These are phyloP conservation scores for Lacanobia wlatinum DNA, from an alignment of 2,888 invertebrate genomes.

Conservation along the genomic window DNA sequence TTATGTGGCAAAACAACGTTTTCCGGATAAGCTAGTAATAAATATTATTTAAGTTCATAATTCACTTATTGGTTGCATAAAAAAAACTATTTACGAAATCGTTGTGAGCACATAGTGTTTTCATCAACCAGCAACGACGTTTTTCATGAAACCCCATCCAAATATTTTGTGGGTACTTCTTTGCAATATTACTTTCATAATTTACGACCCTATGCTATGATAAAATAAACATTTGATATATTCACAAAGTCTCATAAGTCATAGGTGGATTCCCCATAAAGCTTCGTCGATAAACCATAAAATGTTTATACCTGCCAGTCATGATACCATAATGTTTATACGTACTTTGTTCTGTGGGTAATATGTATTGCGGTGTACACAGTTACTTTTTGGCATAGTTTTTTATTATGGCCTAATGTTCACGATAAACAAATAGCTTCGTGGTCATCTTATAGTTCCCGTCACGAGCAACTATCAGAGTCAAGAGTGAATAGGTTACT, in stretches of 20 bases:
- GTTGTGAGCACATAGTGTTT: neutral
- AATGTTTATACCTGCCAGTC: conserved; percentile 71
- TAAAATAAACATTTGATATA: conserved; percentile 60
- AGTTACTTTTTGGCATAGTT: conserved; percentile 57
- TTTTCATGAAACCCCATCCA: neutral
- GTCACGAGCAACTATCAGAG: no score
- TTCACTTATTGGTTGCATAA: neutral
- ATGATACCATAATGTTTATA: conserved; percentile 59
- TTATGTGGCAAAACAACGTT: no score
- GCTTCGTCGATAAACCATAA: conserved; percentile 74
- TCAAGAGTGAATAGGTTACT: no score
- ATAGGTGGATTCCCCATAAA: conserved; percentile 56
- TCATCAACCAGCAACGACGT: neutral
- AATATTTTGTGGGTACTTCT: neutral
- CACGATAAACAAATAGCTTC: neutral
- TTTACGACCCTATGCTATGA: conserved; percentile 61
- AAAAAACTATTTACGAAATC: neutral
- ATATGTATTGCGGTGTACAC: conserved; percentile 50
- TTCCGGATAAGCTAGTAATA: no score
- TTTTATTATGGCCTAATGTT: conserved; percentile 5
- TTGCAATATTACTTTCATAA: conserved; percentile 35
- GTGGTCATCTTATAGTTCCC: neutral
- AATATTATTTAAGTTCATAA: no score
- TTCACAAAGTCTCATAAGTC: conserved; percentile 54
- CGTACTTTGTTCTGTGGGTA: conserved; percentile 43